A percentile compares a stretch with the other conserved stretches of the same genome.
Conservation (phyloP, 2,888 invertebrate species). For the Pachliopta kotzebuea region DNA sequence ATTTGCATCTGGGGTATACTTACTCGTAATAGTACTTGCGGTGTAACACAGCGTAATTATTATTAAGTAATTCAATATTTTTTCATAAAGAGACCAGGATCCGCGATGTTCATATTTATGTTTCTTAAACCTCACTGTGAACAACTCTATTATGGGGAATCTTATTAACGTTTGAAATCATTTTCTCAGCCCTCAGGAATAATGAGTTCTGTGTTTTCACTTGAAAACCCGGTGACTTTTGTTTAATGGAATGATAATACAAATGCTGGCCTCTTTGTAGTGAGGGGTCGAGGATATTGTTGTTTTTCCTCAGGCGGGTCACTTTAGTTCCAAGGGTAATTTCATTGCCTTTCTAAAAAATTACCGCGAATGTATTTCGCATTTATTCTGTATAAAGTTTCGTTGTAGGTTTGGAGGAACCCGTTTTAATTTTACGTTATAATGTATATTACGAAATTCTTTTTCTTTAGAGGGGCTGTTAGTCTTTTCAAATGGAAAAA, state of each 20-base stretch:
- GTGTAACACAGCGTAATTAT: slow-evolving; percentile 34
- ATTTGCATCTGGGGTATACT: slow-evolving; percentile 33
- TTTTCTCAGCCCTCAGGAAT: slow-evolving; percentile 71
- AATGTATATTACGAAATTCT: slow-evolving; percentile 19
- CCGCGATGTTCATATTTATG: slow-evolving; percentile 60
- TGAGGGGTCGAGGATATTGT: slow-evolving; percentile 69
- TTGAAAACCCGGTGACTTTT: slow-evolving; percentile 79
- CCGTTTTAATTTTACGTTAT: slow-evolving; percentile 25
- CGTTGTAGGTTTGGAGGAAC: slow-evolving; percentile 14
- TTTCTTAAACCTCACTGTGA: slow-evolving; percentile 77
- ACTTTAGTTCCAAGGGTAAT: slow-evolving; percentile 75
- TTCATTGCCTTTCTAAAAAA: slow-evolving; percentile 68
- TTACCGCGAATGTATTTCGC: slow-evolving; percentile 61
- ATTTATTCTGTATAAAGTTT: slow-evolving; percentile 55
- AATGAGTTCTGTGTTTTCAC: slow-evolving; percentile 79
- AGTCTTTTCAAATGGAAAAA: background rate
- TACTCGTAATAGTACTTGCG: slow-evolving; percentile 32
- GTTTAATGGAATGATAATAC: slow-evolving; percentile 81
- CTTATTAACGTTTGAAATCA: slow-evolving; percentile 80
- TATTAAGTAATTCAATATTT: slow-evolving; percentile 54
- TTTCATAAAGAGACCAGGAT: slow-evolving; percentile 41
- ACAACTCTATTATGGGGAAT: slow-evolving; percentile 76
- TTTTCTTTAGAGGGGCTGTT: slow-evolving; percentile 6
- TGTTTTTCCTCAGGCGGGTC: slow-evolving; percentile 73
- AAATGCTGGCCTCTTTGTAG: slow-evolving; percentile 76